Base-by-base conservation (phyloP, 2,113 vertebrate species). In the Hippocampus abdominalis region DNA sequence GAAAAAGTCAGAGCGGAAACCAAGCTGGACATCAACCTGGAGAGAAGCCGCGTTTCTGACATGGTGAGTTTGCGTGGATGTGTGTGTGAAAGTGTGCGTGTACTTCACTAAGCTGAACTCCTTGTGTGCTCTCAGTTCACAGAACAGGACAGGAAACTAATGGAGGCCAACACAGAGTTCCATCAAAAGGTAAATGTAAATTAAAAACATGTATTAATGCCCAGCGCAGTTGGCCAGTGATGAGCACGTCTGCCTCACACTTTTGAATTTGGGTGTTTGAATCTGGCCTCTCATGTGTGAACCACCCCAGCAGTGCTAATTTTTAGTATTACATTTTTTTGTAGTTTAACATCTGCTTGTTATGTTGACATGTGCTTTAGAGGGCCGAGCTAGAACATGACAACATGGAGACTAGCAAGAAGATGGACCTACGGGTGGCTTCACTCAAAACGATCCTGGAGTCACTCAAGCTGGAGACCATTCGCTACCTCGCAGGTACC, bases 381-480 rank as follows among this genome's bases (percentile, higher is more conserved):
- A 96, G 95, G 89, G 90, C 93, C 0, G 93, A 91, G 71, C 94
- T 94, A 68, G 94, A 94, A 66, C 92, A 92, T 16, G 80, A 93
- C 74, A 93, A 95, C 69, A 93, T 95, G 59, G 96, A 98, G 89
- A 95, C 94, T 76, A 94, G 92, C 75, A 95, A 94, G 82, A 99
- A 97, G 91, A 97, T 98, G 16, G 96, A 98, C 79, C 92, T 94
- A 42, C 93, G 98, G 90, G 96, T 98, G 68, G 97, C 97, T 8
- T 98, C 94, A 3, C 91, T 99, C 64, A 99, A 96, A 86, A 98
- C 95, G 0, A 86, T 98, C 13, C 94, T 99, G 91, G 97, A 98
- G 73, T 99, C 97, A 0, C 95, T 96, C 61, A 99, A 98, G 71
- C 93, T 99, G 39, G 93, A 97, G 57, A 99, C 96, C 0, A 79